Evolutionary conservation across 2,888 invertebrate species (phyloP).

Genomic region (Drosophila neonasuta): DNA sequence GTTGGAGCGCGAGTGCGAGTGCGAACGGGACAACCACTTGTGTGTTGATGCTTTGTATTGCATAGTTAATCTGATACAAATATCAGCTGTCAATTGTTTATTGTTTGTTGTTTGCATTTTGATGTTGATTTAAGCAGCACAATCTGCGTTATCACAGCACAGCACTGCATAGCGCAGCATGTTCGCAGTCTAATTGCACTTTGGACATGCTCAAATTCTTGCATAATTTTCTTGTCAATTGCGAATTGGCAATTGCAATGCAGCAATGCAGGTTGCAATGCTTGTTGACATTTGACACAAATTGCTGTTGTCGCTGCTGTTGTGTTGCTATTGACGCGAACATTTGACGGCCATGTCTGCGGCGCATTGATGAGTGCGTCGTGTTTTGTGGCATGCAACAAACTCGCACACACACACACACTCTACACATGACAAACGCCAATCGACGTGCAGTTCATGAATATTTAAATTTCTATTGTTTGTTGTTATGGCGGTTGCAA

Average conservation of each 20-base stretch:
- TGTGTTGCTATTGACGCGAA: slow-evolving; percentile 29
- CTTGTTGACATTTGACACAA: slow-evolving; percentile 56
- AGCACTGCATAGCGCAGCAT: not conserved
- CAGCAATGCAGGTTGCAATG: not conserved
- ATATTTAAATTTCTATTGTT: slow-evolving; percentile 67
- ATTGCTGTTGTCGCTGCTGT: slow-evolving; percentile 23
- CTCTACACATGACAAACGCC: slow-evolving; percentile 36
- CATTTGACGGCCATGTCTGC: slow-evolving; percentile 13
- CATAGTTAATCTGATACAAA: slow-evolving; percentile 66
- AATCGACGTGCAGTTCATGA: slow-evolving; percentile 51
- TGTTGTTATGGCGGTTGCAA: slow-evolving; percentile 32
- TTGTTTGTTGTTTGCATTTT: slow-evolving; percentile 4
- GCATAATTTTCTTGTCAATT: slow-evolving; percentile 38
- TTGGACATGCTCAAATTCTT: slow-evolving; percentile 45
- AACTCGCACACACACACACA: slow-evolving; percentile 6
- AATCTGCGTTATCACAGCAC: not conserved
- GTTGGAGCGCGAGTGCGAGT: not conserved
- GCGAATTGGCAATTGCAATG: slow-evolving; percentile 8
- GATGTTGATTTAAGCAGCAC: slow-evolving; percentile 8
- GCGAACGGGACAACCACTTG: not conserved
- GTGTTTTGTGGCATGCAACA: slow-evolving; percentile 29
- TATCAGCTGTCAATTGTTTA: slow-evolving; percentile 64
- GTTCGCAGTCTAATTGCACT: slow-evolving; percentile 56
- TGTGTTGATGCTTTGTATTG: slow-evolving; percentile 47
- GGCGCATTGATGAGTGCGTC: slow-evolving; percentile 21